A percentile compares a stretch with the other conserved stretches of the same genome.
Conservation (phyloP, 92 coral and sea anemone genomes). For the Phenganax stokvisi region DNA sequence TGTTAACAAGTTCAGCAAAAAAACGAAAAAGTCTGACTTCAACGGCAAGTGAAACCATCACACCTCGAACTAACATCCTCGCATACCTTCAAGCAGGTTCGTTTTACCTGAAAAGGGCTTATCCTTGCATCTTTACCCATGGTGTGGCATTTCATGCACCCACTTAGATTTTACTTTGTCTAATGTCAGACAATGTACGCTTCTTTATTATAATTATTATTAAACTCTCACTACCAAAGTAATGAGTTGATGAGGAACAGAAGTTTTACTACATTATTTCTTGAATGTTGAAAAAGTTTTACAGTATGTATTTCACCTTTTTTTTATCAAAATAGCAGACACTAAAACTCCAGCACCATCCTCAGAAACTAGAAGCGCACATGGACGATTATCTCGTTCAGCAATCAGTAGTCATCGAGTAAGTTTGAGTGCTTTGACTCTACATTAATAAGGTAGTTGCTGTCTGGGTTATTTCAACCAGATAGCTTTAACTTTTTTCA, state of each 20-base stretch:
- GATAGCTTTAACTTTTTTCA: background rate
- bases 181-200: too few relatives aligned
- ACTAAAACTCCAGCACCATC: slow-evolving; percentile 8
- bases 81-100: slow-evolving; percentile 70
- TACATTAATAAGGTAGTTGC: background rate
- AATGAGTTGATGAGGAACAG: too few relatives aligned
- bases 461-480: background rate
- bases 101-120: background rate
- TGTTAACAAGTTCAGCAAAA: too few relatives aligned
- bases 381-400: slow-evolving; percentile 1
- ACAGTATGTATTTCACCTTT: too few relatives aligned
- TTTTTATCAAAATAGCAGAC: background rate
- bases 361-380: background rate
- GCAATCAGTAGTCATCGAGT: background rate
- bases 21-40: slow-evolving; percentile 32
- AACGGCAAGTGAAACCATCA: slow-evolving; percentile 50
- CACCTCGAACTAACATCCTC: slow-evolving; percentile 68
- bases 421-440: background rate
- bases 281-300: background rate
- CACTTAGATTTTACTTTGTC: too few relatives aligned
- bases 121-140: too few relatives aligned
- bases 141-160: too few relatives aligned
- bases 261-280: background rate
- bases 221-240: too few relatives aligned
- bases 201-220: too few relatives aligned